These are phyloP conservation scores for Protophormia terraenovae DNA, from an alignment of 2,888 invertebrate species.

Conservation along the genomic window DNA sequence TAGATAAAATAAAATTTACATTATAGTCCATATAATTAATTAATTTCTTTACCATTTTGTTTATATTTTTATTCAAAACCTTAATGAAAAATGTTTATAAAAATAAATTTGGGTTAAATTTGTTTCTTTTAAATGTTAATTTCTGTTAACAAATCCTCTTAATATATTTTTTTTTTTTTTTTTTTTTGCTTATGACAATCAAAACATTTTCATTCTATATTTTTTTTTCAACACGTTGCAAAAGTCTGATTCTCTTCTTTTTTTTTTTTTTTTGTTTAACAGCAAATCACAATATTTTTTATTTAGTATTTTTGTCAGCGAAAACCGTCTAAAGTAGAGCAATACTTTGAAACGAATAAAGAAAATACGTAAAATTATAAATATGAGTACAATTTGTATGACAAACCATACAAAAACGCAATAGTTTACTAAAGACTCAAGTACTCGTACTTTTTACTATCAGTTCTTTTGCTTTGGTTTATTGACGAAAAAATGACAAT, in stretches of 20 bases:
- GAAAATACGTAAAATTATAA: conserved; percentile 36
- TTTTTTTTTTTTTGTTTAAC: conserved; percentile 1
- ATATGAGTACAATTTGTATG: conserved; percentile 35
- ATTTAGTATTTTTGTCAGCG: conserved; percentile 49
- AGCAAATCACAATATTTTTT: conserved; percentile 21
- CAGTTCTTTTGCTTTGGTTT: conserved; percentile 37
- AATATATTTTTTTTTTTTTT: neutral
- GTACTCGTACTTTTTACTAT: conserved; percentile 47
- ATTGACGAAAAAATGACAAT: neutral
- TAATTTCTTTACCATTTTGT: conserved; percentile 42
- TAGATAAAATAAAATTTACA: neutral
- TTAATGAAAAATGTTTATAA: neutral
- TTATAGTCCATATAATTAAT: neutral
- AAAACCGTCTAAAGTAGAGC: conserved; percentile 62
- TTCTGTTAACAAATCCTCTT: conserved; percentile 29
- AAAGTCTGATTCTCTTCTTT: neutral
- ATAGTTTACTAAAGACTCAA: conserved; percentile 43
- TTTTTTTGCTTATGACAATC: neutral
- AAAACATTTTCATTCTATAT: conserved; percentile 16
- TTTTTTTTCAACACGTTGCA: conserved; percentile 30
- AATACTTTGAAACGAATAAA: conserved; percentile 43
- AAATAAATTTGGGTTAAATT: neutral
- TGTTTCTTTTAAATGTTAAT: neutral
- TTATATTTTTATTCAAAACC: neutral
- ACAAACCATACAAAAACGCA: conserved; percentile 40